Percentiles rank a stretch among this genome's conserved stretches.
Evolutionary conservation across 2,113 vertebrate species (phyloP).

Genomic region (Anhinga anhinga): DNA sequence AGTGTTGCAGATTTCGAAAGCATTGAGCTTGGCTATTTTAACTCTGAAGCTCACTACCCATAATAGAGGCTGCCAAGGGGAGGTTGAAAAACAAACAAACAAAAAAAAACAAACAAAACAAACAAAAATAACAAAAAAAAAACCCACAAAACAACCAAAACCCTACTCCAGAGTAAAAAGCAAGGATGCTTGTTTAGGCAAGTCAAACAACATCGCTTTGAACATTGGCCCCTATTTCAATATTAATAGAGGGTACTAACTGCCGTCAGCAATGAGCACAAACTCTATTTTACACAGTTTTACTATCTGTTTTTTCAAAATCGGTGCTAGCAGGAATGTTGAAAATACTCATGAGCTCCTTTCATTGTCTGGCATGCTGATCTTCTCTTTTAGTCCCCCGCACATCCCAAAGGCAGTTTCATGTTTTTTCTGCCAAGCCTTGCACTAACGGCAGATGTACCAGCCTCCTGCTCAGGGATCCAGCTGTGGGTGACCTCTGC

Average conservation of each 20-base stretch:
- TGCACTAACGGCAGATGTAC: neutral
- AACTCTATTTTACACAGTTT: neutral
- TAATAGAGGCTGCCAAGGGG: neutral
- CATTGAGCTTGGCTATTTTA: neutral
- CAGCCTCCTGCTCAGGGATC: neutral
- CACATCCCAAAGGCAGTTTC: neutral
- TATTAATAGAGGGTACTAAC: neutral
- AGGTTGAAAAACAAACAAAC: too few relatives aligned
- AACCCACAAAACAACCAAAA: neutral
- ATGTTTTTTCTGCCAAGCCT: neutral
- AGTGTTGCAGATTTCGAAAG: neutral
- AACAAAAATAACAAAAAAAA: neutral
- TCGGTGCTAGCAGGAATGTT: neutral
- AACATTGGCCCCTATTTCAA: neutral
- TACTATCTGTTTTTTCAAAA: neutral
- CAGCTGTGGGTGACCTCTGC: neutral
- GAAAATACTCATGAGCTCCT: neutral
- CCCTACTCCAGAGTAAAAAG: neutral
- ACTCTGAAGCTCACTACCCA: neutral
- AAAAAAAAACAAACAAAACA: too few relatives aligned
- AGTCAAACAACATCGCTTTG: neutral
- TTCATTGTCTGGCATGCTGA: neutral
- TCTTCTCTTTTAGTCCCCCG: neutral
- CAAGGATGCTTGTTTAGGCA: neutral
- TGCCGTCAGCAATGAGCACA: neutral